A percentile compares a stretch with the other conserved stretches of the same genome.
phyloP scores from a whole-genome alignment of 2,888 invertebrate genomes.

The Oxyteleia sp. region DNA sequence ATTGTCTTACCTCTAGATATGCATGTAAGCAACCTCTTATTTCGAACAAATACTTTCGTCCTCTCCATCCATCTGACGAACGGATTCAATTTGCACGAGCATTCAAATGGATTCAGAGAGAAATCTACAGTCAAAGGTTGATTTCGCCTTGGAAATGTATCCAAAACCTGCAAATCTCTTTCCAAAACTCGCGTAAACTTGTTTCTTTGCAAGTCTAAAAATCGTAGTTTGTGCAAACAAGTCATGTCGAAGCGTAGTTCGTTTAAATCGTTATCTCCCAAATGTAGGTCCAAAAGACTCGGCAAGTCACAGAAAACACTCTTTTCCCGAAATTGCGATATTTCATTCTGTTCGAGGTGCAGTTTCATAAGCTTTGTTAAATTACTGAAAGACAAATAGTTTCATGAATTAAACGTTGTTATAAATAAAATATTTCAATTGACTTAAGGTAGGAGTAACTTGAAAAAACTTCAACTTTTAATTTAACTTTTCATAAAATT shows the following conservation, averaged over 20 bases:
- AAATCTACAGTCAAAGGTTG: constrained; percentile 90
- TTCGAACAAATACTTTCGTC: constrained; percentile 90
- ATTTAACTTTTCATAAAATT: too few relatives aligned
- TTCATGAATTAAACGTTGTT: too few relatives aligned
- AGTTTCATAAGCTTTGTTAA: constrained; percentile 90
- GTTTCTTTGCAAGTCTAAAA: constrained; percentile 91
- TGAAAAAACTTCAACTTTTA: too few relatives aligned
- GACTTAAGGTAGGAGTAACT: too few relatives aligned
- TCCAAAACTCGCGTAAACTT: constrained; percentile 88
- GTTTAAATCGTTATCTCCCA: constrained; percentile 90
- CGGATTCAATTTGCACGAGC: constrained; percentile 90
- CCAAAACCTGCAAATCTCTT: constrained; percentile 89
- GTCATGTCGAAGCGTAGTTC: constrained; percentile 90
- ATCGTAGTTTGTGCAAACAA: constrained; percentile 90
- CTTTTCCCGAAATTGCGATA: constrained; percentile 90
- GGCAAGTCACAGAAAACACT: constrained; percentile 92
- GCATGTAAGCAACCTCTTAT: constrained; percentile 89
- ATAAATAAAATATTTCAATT: too few relatives aligned
- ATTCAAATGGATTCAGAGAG: constrained; percentile 91
- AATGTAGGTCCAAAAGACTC: constrained; percentile 90
- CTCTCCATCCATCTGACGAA: constrained; percentile 90
- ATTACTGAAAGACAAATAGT: constrained; percentile 86
- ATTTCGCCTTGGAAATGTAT: constrained; percentile 88
- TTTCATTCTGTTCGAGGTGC: constrained; percentile 93
- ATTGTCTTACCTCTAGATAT: too few relatives aligned